A percentile compares a stretch with the other conserved stretches of the same genome.
Evolutionary conservation across 2,888 invertebrate genomes (phyloP).

Genomic region (Ecliptopera silaceata): DNA sequence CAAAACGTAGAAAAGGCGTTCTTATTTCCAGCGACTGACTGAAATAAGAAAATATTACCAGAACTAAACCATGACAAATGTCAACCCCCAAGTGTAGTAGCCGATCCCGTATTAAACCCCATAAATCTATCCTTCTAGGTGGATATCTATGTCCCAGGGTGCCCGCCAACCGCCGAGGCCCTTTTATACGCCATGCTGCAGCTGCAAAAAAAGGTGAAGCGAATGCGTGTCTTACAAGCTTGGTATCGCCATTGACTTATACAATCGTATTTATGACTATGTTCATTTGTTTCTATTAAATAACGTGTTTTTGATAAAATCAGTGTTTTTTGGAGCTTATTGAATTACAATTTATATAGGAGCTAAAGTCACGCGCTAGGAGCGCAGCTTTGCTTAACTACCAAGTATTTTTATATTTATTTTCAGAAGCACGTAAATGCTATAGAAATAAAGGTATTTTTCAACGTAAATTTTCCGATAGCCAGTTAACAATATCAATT

Average conservation of each 20-base stretch:
- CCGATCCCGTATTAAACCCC: neutral
- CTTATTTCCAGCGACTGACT: too few species aligned
- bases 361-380: too few species aligned
- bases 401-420: constrained; percentile 4
- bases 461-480: constrained; percentile 21
- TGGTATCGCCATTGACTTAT: constrained; percentile 65
- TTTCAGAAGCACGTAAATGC: constrained; percentile 14
- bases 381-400: neutral
- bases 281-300: neutral
- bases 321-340: constrained; percentile 5
- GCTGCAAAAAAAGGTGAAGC: constrained; percentile 93
- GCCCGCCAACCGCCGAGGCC: constrained; percentile 97
- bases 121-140: constrained; percentile 48
- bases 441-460: constrained; percentile 24
- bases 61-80: too few species aligned
- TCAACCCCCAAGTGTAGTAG: too few species aligned
- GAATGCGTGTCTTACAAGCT: constrained; percentile 83
- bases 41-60: too few species aligned
- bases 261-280: neutral
- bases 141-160: constrained; percentile 96
- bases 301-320: neutral
- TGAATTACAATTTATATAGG: constrained; percentile 11
- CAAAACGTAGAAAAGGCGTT: neutral
- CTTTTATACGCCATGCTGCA: constrained; percentile 92
- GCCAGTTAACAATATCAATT: constrained; percentile 21